A percentile compares a stretch with the other conserved stretches of the same genome.
Conservation (phyloP, 2,113 vertebrate genomes). For the Chaenocephalus aceratus region DNA sequence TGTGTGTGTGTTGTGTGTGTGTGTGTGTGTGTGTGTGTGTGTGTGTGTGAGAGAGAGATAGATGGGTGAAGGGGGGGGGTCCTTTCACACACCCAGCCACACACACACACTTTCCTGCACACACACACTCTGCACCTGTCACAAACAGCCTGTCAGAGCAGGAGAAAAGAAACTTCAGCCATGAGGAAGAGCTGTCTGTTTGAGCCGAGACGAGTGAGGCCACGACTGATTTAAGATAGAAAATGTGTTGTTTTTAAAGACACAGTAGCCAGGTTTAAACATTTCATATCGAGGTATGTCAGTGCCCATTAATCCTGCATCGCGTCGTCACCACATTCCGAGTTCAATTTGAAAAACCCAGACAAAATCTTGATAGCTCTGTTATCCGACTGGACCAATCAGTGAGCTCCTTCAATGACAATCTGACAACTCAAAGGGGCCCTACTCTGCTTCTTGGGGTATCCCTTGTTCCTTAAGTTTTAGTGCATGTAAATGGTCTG, state of each 20-base stretch:
- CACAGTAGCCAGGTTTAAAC: not conserved
- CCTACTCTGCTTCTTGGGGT: too few species aligned
- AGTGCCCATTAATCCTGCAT: not conserved
- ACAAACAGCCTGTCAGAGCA: slow-evolving; percentile 75
- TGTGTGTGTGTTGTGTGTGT: too few species aligned
- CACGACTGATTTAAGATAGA: slow-evolving; percentile 7
- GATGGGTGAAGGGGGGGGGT: slow-evolving; percentile 30
- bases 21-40: too few species aligned
- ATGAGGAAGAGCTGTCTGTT: slow-evolving; percentile 52
- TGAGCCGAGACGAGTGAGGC: slow-evolving; percentile 19
- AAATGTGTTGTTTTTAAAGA: not conserved
- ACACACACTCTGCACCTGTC: slow-evolving; percentile 81
- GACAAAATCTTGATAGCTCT: not conserved
- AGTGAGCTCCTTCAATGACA: too few species aligned
- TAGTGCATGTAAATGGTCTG: too few species aligned
- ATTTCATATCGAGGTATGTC: not conserved
- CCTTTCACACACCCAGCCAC: slow-evolving; percentile 56
- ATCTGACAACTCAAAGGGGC: too few species aligned
- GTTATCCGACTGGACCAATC: too few species aligned
- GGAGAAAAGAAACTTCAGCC: slow-evolving; percentile 70
- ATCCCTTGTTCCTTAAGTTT: not conserved
- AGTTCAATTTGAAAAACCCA: not conserved
- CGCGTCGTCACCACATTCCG: not conserved
- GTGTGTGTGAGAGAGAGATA: not conserved
- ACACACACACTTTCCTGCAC: slow-evolving; percentile 42